Conservation (phyloP, 1,140 invertebrate species). For the Metopolophium dirhodum region DNA sequence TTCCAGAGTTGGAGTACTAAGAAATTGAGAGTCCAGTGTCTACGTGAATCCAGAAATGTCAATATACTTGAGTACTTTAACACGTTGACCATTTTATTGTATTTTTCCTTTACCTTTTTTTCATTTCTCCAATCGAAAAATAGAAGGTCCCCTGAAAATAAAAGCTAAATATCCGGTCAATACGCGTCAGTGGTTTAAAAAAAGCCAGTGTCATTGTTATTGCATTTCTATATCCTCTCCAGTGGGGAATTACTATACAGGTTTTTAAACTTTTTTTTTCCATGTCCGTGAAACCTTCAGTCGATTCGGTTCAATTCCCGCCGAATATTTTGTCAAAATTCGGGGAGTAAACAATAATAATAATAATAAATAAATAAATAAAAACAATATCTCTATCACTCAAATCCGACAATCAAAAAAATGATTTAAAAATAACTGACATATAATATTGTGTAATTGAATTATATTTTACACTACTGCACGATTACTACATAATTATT, state of each 20-base stretch:
- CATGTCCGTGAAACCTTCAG: background rate
- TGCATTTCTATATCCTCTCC: constrained; percentile 32
- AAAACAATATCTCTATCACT: background rate
- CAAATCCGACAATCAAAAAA: background rate
- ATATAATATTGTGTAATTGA: background rate
- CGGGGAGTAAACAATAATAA: background rate
- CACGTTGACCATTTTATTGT: constrained; percentile 36
- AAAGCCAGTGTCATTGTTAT: constrained; percentile 35
- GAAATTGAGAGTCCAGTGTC: background rate
- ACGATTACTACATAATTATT: background rate
- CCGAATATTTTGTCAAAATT: background rate
- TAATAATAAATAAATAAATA: background rate
- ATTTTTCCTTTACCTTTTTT: constrained; percentile 23
- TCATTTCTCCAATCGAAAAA: constrained; percentile 28
- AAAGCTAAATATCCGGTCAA: constrained; percentile 51
- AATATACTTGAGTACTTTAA: constrained; percentile 37
- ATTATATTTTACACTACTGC: background rate
- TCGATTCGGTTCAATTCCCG: constrained; percentile 10
- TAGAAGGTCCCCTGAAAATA: constrained; percentile 22
- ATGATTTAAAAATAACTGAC: too few relatives aligned
- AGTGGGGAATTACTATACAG: constrained; percentile 25
- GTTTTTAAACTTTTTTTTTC: constrained; percentile 33
- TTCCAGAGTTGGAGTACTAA: background rate
- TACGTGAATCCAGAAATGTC: background rate
- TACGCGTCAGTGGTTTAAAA: constrained; percentile 43